Conservation (phyloP, 2,888 invertebrate genomes). For the Drosophila anomalipes region DNA sequence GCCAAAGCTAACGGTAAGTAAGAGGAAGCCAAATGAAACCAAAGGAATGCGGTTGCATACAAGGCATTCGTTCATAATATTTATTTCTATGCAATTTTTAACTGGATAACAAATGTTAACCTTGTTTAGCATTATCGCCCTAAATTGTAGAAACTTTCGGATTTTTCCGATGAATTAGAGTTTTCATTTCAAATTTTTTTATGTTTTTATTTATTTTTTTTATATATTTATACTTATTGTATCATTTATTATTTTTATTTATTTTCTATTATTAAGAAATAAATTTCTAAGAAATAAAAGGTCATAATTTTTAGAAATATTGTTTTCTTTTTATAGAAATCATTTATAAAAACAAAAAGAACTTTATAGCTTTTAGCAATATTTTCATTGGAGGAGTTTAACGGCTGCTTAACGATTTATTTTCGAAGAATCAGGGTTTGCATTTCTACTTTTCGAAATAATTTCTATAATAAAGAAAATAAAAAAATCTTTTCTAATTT, state of each 20-base stretch:
- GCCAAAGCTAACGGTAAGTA: slow-evolving; percentile 90
- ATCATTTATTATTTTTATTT: not conserved
- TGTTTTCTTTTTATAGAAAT: not conserved
- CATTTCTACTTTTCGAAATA: not conserved
- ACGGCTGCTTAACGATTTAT: not conserved
- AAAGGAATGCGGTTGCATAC: not conserved
- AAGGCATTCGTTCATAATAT: not conserved
- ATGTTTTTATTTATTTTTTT: not conserved
- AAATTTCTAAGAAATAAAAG: not conserved
- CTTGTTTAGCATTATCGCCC: not conserved
- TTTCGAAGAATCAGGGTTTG: not conserved
- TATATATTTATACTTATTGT: not conserved
- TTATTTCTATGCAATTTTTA: not conserved
- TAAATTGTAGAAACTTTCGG: not conserved
- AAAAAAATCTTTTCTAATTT: not conserved
- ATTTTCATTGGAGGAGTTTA: not conserved
- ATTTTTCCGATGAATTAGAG: not conserved
- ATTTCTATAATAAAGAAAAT: not conserved
- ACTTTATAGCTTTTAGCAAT: not conserved
- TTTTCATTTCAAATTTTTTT: not conserved
- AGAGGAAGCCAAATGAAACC: not conserved
- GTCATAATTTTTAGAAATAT: not conserved
- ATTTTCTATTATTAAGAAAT: not conserved
- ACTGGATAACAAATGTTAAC: not conserved
- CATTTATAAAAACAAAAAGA: not conserved